Percentiles rank a stretch among this genome's conserved stretches.
These are phyloP conservation scores for Hydrozoanthus gracilis DNA, from an alignment of 92 coral and sea anemone species.

Conservation along the genomic window DNA sequence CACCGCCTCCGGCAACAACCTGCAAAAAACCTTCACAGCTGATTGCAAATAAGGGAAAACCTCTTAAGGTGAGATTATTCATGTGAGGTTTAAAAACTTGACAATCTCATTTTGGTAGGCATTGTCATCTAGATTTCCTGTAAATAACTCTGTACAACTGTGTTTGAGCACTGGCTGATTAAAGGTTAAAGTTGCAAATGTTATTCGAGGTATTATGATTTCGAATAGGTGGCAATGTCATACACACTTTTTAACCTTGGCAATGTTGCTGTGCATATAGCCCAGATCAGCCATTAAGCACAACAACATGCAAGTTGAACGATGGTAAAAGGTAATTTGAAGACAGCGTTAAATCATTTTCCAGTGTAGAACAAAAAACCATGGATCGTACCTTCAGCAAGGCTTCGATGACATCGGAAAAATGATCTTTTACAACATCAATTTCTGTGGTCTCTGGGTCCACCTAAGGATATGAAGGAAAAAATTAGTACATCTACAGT, in stretches of 20 bases:
- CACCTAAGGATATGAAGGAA: background rate
- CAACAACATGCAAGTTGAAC: no score
- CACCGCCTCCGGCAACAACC: conserved; percentile 72
- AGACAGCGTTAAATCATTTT: background rate
- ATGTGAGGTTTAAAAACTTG: background rate
- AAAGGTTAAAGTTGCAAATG: no score
- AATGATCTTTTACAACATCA: conserved; percentile 29
- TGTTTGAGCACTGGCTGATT: no score
- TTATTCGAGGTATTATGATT: no score
- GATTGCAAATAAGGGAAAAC: background rate
- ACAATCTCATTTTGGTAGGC: background rate
- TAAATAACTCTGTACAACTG: no score
- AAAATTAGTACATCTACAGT: no score
- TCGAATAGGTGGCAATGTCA: no score
- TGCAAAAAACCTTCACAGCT: conserved; percentile 12
- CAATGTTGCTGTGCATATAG: no score
- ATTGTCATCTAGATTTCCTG: no score
- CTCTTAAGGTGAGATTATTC: background rate
- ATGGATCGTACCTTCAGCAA: conserved; percentile 45
- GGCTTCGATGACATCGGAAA: conserved; percentile 48
- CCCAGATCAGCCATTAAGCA: no score
- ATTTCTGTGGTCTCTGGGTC: conserved; percentile 26
- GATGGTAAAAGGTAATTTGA: background rate
- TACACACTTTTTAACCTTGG: no score
- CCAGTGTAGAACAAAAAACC: background rate